Base-by-base conservation (phyloP, 2,113 vertebrate genomes). In the Pseudorasbora parva region DNA sequence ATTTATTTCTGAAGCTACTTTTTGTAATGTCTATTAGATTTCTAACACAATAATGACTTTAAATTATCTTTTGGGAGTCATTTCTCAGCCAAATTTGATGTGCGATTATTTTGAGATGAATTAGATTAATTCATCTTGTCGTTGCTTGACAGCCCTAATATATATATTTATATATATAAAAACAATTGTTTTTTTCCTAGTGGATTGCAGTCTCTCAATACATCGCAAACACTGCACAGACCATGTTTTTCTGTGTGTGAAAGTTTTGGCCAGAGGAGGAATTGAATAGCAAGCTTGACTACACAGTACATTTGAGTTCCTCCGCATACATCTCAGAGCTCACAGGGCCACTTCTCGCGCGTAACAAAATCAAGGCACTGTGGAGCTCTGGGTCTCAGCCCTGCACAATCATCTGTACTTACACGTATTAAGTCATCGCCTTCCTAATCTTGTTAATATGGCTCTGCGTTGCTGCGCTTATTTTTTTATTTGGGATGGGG, bases 401-500 rank as follows among this genome's bases (percentile, higher is more conserved):
- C 77, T 30, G 56, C 21, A 41, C 0, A 14, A 77, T 30, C 51
- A 25, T 27, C 49, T 11, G 33, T 72, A 49, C 73, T 73, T 83
- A 19, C 57, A 66, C 74, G 81, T 68, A 56, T 49, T 45, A 75
- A 59, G 68, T 30, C 33, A 25, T 68, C 64, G 49, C 33, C 56
- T 54, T 86, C 30, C 54, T 47, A 72, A 82, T 76, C 72, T 82
- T 49, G 57, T 74, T 77, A 72, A 83, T 76, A 68, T 64, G 56
- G 51, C 23, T 51, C 69, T 21, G 25, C 19, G 23, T 47, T 77
- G 47, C n/a, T 60, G 47, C 9, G 14, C n/a, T 47, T 66, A 23
- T 25, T 76, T 62, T 77, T 43, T n/a, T n/a, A n/a, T 60, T 12
- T 49, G 3, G 33, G 33, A 5, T 6, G 37, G 5, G 41, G 8